Evolutionary conservation across 2,888 invertebrate species (phyloP).

Genomic region (Caenorhabditis doughertyi): DNA sequence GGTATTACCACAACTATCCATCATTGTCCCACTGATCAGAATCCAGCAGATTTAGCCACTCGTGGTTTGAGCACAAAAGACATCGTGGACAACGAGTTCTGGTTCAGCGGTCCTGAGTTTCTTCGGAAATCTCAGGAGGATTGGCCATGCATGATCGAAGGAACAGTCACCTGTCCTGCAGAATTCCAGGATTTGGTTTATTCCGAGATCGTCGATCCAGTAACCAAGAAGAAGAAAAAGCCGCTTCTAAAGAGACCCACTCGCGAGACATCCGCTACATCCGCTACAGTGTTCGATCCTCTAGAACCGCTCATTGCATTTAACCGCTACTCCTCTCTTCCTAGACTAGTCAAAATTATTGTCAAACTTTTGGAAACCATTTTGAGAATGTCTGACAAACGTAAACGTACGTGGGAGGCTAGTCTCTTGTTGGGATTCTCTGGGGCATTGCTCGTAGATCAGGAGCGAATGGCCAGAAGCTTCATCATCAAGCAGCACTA

Average conservation of each 20-base stretch:
- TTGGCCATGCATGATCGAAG: constrained; percentile 29
- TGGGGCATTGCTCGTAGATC: background rate
- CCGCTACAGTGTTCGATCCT: no score
- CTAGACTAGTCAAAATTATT: no score
- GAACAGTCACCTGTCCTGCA: background rate
- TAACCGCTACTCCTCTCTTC: no score
- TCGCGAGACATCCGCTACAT: no score
- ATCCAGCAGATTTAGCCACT: constrained; percentile 79
- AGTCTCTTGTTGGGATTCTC: background rate
- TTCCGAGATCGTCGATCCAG: background rate
- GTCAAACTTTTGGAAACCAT: no score
- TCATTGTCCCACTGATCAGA: constrained; percentile 70
- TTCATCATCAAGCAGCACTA: background rate
- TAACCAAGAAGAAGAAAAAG: background rate
- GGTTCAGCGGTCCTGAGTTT: constrained; percentile 59
- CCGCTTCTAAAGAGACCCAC: background rate
- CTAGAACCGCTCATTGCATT: no score
- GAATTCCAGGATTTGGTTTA: constrained; percentile 2
- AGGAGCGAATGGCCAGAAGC: background rate
- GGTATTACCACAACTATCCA: constrained; percentile 9
- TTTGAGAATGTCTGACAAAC: no score
- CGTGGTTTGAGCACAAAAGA: constrained; percentile 54
- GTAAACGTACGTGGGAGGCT: no score
- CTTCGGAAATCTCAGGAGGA: background rate
- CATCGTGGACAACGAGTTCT: constrained; percentile 25